phyloP scores from a whole-genome alignment of 2,797 vertebrate species.

The Mus spretus region DNA sequence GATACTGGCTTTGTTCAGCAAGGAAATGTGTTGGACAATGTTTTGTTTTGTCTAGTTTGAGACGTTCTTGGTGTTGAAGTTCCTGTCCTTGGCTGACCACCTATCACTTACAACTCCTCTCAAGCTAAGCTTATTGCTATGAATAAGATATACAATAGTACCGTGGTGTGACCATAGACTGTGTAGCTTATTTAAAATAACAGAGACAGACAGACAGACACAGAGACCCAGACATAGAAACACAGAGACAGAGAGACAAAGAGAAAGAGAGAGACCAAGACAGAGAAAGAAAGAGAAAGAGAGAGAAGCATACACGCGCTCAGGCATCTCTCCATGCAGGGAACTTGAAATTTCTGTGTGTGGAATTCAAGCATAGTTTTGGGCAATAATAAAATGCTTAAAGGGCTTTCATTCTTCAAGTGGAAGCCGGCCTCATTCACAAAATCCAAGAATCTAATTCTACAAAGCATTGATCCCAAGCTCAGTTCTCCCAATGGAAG shows the following conservation, averaged over 20 bases:
- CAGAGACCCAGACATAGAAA: too few relatives aligned
- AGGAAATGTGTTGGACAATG: neutral
- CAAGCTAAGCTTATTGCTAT: neutral
- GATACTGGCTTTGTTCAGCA: neutral
- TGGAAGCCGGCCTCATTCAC: neutral
- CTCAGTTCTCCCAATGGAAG: neutral
- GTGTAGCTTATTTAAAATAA: neutral
- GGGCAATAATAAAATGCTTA: too few relatives aligned
- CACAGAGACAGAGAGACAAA: neutral
- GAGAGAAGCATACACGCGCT: neutral
- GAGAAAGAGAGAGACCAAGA: neutral
- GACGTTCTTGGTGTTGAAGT: neutral
- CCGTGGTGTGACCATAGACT: too few relatives aligned
- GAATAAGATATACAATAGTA: slow-evolving; percentile 1
- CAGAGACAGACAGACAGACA: neutral
- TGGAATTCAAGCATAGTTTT: neutral
- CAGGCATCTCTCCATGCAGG: neutral
- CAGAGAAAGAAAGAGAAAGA: neutral
- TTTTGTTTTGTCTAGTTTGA: neutral
- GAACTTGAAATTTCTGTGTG: slow-evolving; percentile 20
- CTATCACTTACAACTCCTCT: neutral
- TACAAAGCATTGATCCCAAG: slow-evolving; percentile 7
- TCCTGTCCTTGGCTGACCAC: neutral
- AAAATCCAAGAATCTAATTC: slow-evolving; percentile 40
- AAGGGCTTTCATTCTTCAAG: neutral